Base-by-base conservation (phyloP, 1,140 invertebrate genomes). In the Megalonaias nervosa region DNA sequence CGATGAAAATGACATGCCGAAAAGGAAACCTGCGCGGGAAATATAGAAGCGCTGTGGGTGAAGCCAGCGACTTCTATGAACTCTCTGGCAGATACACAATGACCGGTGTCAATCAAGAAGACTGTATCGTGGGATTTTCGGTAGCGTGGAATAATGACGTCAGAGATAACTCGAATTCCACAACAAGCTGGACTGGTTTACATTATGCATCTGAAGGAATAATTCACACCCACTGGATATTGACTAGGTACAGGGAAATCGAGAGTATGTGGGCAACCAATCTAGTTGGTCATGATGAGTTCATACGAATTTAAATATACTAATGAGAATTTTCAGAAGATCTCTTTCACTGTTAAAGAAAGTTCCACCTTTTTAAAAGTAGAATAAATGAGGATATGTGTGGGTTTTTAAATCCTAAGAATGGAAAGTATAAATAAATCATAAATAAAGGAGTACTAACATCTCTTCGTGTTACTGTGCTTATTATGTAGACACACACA, bases 201-300 rank as follows among this genome's bases (percentile, higher is more conserved):
- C 55, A 38, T 38, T 70, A 70, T 56, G 55, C 5, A 56, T 9
- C 15, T 9, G 16, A 55, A 15, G 56, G 58, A 38, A 19, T 57
- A 38, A 70, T 70, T n/a, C 16, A 70, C 31, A 70, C 31, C 6
- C 68, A 70, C 38, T 70, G 68, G 68, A 38, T 70, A 5, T 56
- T 70, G 16, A 70, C 68, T 15, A n/a, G 19, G 19, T 70, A 70
- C 58, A 21, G n/a, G 17, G 19, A 23, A 19, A 26, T 26, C 26
- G 26, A 26, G 26, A 56, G n/a, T 16, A 38, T 70, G 31, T 70
- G 68, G 68, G 58, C 19, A 48, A 56, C 68, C 9, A 57, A 19
- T 21, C n/a, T 57, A 2, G 19, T 38, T 56, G 58, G 58, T 70
- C 31, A n/a, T n/a, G 68, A 70, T 58, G 19, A 13, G 9, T 70